Percentiles rank a stretch among this genome's conserved stretches.
Evolutionary conservation across 2,888 invertebrate genomes (phyloP).

Genomic region (Notocelia uddmanniana): DNA sequence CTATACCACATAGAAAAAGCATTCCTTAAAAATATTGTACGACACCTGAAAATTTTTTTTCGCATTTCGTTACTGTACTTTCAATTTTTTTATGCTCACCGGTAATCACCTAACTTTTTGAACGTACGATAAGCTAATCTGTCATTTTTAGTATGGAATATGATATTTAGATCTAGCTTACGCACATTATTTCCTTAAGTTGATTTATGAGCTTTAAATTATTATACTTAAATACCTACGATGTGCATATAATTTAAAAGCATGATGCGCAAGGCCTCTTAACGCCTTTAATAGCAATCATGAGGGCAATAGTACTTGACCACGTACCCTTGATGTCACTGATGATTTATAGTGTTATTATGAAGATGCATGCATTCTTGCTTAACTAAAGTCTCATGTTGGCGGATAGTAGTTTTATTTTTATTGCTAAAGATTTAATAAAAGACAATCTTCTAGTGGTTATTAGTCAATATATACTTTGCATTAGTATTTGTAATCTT

Average conservation of each 20-base stretch:
- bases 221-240: constrained; percentile 2
- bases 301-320: constrained; percentile 36
- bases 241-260: constrained; percentile 16
- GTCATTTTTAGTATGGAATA: too few species aligned
- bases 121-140: too few species aligned
- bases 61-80: too few species aligned
- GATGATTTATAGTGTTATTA: constrained; percentile 28
- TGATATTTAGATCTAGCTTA: too few species aligned
- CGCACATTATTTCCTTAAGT: not conserved
- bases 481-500: too few species aligned
- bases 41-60: too few species aligned
- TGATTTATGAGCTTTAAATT: not conserved
- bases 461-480: too few species aligned
- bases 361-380: not conserved
- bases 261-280: constrained; percentile 16
- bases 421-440: not conserved
- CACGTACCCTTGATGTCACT: constrained; percentile 34
- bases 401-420: not conserved
- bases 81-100: too few species aligned
- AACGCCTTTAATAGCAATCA: constrained; percentile 21
- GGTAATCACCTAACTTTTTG: too few species aligned
- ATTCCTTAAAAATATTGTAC: too few species aligned
- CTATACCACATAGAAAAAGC: too few species aligned
- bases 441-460: too few species aligned
- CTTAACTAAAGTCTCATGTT: constrained; percentile 7